Evolutionary conservation across 2,113 vertebrate genomes (phyloP).

Genomic region (Grammomys surdaster): DNA sequence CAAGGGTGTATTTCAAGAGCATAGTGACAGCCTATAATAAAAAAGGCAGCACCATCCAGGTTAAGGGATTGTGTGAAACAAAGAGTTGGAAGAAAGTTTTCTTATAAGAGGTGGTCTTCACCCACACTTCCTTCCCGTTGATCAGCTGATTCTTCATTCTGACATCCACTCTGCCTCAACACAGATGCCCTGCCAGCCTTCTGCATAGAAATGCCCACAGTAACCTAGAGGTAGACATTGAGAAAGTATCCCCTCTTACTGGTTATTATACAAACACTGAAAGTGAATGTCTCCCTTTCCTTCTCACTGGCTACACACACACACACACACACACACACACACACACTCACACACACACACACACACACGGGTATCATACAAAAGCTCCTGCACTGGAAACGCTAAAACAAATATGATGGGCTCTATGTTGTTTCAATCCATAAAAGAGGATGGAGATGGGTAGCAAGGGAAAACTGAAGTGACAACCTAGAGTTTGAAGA

Average conservation of each 20-base stretch:
- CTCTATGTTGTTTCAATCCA: constrained; percentile 21
- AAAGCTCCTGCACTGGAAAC: background rate
- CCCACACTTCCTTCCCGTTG: constrained; percentile 9
- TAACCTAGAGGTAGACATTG: background rate
- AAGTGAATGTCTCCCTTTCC: background rate
- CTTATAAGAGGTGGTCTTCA: background rate
- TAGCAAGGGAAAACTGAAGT: constrained; percentile 47
- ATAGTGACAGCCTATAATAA: constrained; percentile 43
- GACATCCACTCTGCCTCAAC: background rate
- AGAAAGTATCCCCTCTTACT: constrained; percentile 9
- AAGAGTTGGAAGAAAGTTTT: background rate
- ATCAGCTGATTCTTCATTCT: background rate
- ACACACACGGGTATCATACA: background rate
- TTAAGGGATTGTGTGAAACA: background rate
- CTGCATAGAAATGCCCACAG: background rate
- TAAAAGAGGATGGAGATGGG: background rate
- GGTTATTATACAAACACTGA: background rate
- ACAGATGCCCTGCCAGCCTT: background rate
- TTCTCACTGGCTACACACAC: background rate
- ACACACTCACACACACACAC: background rate
- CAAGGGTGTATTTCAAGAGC: constrained; percentile 46
- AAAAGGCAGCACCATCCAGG: background rate
- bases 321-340: background rate
- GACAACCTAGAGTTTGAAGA: background rate
- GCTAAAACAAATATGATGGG: constrained; percentile 1